Conservation (phyloP, 2,797 vertebrate genomes). For the Microcaecilia unicolor region DNA sequence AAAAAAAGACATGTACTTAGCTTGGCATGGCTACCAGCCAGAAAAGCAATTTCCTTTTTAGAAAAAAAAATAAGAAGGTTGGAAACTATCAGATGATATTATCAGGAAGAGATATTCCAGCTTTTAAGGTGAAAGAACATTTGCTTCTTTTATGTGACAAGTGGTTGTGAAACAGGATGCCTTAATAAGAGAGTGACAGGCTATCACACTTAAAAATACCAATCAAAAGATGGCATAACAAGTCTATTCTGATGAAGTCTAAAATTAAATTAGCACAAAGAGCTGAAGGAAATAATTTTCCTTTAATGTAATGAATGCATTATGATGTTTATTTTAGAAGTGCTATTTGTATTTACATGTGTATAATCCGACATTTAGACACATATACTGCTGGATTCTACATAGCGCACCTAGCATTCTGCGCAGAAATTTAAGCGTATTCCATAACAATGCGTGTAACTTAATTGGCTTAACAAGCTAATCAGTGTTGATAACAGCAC, state of each 20-base stretch:
- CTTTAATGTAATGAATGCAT: too few relatives aligned
- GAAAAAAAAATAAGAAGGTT: conserved; percentile 34
- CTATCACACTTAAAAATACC: conserved; percentile 47
- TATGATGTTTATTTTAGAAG: too few relatives aligned
- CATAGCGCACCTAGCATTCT: too few relatives aligned
- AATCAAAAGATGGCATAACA: conserved; percentile 22
- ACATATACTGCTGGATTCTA: too few relatives aligned
- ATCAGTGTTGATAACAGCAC: too few relatives aligned
- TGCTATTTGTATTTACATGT: too few relatives aligned
- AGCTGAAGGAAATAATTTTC: conserved; percentile 26
- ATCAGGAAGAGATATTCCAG: conserved; percentile 50
- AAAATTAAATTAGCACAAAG: conserved; percentile 43
- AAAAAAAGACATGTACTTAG: conserved; percentile 49
- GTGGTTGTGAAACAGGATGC: conserved; percentile 60
- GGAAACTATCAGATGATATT: conserved; percentile 44
- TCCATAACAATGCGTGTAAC: too few relatives aligned
- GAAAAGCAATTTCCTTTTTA: conserved; percentile 56
- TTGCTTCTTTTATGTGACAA: conserved; percentile 52
- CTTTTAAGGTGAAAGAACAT: conserved; percentile 55
- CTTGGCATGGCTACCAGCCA: conserved; percentile 50
- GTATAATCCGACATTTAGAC: too few relatives aligned
- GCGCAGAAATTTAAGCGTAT: too few relatives aligned
- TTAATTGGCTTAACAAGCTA: too few relatives aligned
- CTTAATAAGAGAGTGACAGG: conserved; percentile 42
- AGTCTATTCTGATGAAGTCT: conserved; percentile 35